These are phyloP conservation scores for Calycopis cecrops DNA, from an alignment of 1,140 invertebrate genomes.

Conservation along the genomic window DNA sequence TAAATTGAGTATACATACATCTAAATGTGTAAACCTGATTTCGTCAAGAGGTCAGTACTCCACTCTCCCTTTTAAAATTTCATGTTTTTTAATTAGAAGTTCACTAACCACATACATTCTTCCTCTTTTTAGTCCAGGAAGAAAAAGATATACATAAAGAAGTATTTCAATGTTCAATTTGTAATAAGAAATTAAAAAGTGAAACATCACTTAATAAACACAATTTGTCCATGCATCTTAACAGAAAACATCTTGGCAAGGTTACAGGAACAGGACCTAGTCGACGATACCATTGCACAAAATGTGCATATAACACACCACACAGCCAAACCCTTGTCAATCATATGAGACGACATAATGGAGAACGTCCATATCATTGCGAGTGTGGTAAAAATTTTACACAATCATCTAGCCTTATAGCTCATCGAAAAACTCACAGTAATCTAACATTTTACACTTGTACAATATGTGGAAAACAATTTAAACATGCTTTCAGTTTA, in stretches of 20 bases:
- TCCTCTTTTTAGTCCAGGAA: slow-evolving; percentile 1
- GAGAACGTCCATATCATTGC: slow-evolving; percentile 74
- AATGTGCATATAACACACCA: slow-evolving; percentile 62
- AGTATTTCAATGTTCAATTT: slow-evolving; percentile 39
- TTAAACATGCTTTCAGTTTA: slow-evolving; percentile 71
- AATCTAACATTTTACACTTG: slow-evolving; percentile 75
- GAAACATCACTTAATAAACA: slow-evolving; percentile 43
- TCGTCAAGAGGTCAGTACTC: too few relatives aligned
- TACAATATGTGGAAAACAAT: slow-evolving; percentile 77
- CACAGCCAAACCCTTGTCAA: slow-evolving; percentile 68
- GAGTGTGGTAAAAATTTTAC: slow-evolving; percentile 78
- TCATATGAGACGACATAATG: slow-evolving; percentile 73
- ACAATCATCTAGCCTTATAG: slow-evolving; percentile 66
- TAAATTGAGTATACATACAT: too few relatives aligned
- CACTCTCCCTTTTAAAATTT: slow-evolving; percentile 1
- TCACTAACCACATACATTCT: background rate
- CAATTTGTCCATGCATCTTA: slow-evolving; percentile 49
- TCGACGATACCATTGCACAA: slow-evolving; percentile 59
- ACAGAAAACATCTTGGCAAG: slow-evolving; percentile 51
- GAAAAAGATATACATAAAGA: slow-evolving; percentile 3
- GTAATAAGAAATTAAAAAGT: slow-evolving; percentile 50
- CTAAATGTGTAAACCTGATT: too few relatives aligned
- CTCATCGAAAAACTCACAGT: slow-evolving; percentile 72
- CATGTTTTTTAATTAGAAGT: slow-evolving; percentile 18
- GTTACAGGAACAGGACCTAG: slow-evolving; percentile 53